Percentiles rank a stretch among this genome's conserved stretches.
phyloP scores from a whole-genome alignment of 2,888 invertebrate species.

The Pinctada fucata region DNA sequence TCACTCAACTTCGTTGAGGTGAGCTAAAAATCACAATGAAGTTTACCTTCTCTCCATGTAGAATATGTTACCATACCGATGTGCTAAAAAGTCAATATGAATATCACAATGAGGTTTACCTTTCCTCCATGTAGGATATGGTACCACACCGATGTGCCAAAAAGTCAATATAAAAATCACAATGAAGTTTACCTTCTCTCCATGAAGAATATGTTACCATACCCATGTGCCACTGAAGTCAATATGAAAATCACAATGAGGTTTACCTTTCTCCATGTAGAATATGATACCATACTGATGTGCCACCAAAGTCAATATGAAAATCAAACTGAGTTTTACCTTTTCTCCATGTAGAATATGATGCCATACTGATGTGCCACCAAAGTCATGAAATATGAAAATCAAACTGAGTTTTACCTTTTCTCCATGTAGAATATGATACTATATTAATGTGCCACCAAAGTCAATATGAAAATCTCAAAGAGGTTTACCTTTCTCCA shows the following conservation, averaged over 20 bases:
- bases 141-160: no score
- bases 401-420: no score
- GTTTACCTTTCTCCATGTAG: constrained; percentile 75
- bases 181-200: constrained; percentile 80
- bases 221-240: constrained; percentile 96
- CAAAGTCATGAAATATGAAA: no score
- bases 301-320: no score
- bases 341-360: constrained; percentile 92
- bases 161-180: no score
- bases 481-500: constrained; percentile 80
- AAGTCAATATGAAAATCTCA: constrained; percentile 91
- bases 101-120: no score
- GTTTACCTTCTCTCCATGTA: constrained; percentile 79
- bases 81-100: background rate
- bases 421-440: constrained; percentile 93
- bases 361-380: constrained; percentile 99
- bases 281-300: no score
- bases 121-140: constrained; percentile 39
- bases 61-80: no score
- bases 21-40: no score
- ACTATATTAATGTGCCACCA: constrained; percentile 99
- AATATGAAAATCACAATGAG: constrained; percentile 91
- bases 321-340: constrained; percentile 70
- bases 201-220: constrained; percentile 98
- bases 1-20: no score